Conservation (phyloP, 2,888 invertebrate species). For the Drosophila cognata region DNA sequence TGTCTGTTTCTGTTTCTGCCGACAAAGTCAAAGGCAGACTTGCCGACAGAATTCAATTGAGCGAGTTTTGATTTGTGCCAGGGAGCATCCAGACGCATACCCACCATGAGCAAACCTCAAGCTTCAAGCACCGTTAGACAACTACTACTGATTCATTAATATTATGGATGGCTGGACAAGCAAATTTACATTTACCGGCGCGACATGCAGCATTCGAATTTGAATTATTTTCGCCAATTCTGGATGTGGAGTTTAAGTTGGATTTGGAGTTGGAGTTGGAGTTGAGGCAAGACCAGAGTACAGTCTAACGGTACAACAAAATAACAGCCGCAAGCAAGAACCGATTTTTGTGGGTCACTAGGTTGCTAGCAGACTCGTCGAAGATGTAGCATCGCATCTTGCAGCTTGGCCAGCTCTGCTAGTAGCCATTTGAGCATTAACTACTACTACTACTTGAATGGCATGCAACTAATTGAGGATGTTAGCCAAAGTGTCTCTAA, state of each 20-base stretch:
- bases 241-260: conserved; percentile 29
- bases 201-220: conserved; percentile 54
- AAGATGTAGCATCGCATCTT: conserved; percentile 39
- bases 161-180: conserved; percentile 65
- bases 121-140: conserved; percentile 43
- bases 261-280: conserved; percentile 12
- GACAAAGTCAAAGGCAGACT: conserved; percentile 78
- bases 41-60: conserved; percentile 73
- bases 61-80: conserved; percentile 59
- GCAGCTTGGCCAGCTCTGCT: conserved; percentile 6
- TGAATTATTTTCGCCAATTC: conserved; percentile 46
- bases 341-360: conserved; percentile 71
- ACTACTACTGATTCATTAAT: conserved; percentile 67
- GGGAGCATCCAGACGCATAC: conserved; percentile 31
- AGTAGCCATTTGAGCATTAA: conserved; percentile 27
- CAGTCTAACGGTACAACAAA: conserved; percentile 66
- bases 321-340: conserved; percentile 43
- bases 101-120: conserved; percentile 10
- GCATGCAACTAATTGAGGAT: conserved; percentile 74
- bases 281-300: conserved; percentile 53
- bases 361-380: conserved; percentile 54
- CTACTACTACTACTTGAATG: conserved; percentile 54
- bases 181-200: conserved; percentile 54
- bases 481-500: conserved; percentile 70
- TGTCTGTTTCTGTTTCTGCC: conserved; percentile 65